Evolutionary conservation across 2,113 vertebrate species (phyloP), one percentile per base, ranked within the genome.

Genomic region (Xenopus borealis): DNA sequence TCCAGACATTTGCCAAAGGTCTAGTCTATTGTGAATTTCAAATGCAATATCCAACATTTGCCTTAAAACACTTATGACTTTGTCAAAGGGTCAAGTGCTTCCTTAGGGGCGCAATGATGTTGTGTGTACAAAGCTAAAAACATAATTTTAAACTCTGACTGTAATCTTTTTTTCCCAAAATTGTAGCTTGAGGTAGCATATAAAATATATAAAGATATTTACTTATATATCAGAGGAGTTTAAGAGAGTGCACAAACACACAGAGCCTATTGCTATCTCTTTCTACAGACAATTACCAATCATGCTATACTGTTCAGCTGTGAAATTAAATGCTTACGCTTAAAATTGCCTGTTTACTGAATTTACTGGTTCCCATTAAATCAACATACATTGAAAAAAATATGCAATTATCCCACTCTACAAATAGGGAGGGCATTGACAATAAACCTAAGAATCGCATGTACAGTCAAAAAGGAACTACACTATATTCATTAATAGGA

Each of bases 61-160:
- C 62, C 62, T 64, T 9, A 14, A 64, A 64, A 64, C 33, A 40
- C 30, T 27, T 33, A 64, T 40, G 62, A 64, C 62, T 33, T 40
- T 64, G 30, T 13, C 14, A 23, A 40, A 27, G 62, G 62, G 62
- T 64, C 62, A 64, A 40, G 16, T 33, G 13, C 17, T 64, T 64
- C 62, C 30, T 64, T 33, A n/a, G 30, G 62, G 13, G 27, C 10
- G 5, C 11, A 64, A 40, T 64, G 27, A 27, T 66, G 27, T 46
- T 45, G 40, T 45, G 12, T 46, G 14, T 66, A 45, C 4, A 45
- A 18, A 66, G n/a, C 16, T 46, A 18, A 46, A 45, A 19, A 45
- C 17, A 30, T 64, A 30, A 40, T 64, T 66, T 45, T 46, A 46
- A 66, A 66, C 40, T 55, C 53, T 18, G 40, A 16, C 10, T 62